These are phyloP conservation scores for Meleagris gallopavo DNA, from an alignment of 2,113 vertebrate species.

Conservation along the genomic window DNA sequence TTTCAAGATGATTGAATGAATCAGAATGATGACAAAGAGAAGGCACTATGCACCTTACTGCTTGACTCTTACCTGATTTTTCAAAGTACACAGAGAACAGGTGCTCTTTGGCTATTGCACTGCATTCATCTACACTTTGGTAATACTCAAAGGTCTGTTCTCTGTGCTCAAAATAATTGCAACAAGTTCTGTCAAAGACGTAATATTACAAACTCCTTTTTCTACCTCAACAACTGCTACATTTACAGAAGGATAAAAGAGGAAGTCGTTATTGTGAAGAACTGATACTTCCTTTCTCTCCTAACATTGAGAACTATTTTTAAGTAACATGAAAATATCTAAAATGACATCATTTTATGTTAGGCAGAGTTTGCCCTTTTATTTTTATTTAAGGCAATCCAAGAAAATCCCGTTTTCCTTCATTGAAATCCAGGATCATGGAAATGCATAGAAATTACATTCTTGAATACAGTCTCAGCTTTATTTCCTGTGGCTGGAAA, in stretches of 20 bases:
- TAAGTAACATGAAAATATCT: background rate
- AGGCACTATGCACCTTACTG: background rate
- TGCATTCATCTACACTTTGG: background rate
- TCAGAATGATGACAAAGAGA: background rate
- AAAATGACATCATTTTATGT: background rate
- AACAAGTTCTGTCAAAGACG: background rate
- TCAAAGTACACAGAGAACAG: background rate
- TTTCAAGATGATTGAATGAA: background rate
- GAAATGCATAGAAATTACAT: background rate
- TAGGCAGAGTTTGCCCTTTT: background rate
- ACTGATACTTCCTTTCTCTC: background rate
- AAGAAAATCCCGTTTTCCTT: background rate
- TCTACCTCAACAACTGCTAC: background rate
- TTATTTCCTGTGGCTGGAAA: background rate
- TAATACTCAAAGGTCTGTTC: background rate
- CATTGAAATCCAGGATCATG: background rate
- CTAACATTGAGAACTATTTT: background rate
- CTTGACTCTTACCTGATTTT: background rate
- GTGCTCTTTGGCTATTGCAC: background rate
- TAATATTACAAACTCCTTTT: constrained; percentile 13
- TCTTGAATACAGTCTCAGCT: background rate
- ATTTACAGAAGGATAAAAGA: background rate
- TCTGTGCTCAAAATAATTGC: background rate
- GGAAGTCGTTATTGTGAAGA: background rate
- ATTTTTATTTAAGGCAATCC: background rate